Evolutionary conservation across 2,113 vertebrate genomes (phyloP).

Genomic region (Struthidea cinerea): DNA sequence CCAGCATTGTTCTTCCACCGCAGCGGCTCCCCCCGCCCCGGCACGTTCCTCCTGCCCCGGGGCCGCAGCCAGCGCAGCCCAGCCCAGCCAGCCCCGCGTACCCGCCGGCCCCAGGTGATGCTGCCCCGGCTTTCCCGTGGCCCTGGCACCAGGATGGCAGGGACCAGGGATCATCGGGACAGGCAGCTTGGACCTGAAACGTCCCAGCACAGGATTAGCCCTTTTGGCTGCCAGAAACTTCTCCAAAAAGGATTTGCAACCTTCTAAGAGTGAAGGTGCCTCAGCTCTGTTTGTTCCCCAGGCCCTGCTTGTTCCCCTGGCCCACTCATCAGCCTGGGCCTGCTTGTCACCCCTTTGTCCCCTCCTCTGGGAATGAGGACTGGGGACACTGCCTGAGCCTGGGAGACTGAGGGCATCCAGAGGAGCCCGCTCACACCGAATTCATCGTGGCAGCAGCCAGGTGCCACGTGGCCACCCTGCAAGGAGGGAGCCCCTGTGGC

Average conservation of each 20-base stretch:
- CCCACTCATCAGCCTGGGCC: too few species aligned
- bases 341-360: neutral
- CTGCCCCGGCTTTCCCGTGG: neutral
- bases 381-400: neutral
- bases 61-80: neutral
- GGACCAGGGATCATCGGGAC: neutral
- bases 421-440: rapidly evolving
- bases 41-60: neutral
- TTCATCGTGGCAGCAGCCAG: neutral
- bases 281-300: neutral
- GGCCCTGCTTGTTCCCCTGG: neutral
- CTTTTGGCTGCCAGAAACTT: neutral
- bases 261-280: neutral
- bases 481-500: neutral
- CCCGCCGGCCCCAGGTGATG: neutral
- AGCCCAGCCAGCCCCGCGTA: neutral
- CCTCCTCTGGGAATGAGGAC: neutral
- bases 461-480: rapidly evolving
- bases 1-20: slow-evolving; percentile 37
- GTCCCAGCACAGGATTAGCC: neutral
- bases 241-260: neutral
- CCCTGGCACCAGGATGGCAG: neutral
- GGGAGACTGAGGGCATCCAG: rapidly evolving
- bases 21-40: neutral
- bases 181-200: rapidly evolving